Evolutionary conservation across 35 echinoderm and acorn worm genomes (phyloP), one percentile per base, ranked within the genome.

Genomic region (Strongylocentrotus purpuratus): DNA sequence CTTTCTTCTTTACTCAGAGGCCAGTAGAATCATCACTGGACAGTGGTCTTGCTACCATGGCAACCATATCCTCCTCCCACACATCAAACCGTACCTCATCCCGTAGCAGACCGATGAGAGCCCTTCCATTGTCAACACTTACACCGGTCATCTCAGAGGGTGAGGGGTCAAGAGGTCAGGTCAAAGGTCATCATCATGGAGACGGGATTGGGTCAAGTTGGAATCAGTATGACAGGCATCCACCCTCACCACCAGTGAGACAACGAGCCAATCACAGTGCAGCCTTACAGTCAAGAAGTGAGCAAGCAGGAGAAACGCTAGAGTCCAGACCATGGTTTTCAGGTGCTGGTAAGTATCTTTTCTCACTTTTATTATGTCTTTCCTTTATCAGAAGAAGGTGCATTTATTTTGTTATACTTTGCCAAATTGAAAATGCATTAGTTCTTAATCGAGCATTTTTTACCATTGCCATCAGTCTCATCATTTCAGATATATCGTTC

Each of bases 21-120:
- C 55, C 46, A 52, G 88, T 95, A 10, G 98, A 96, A 88, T 48
- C 96, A 14, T 98, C 98, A 2, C 59, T 98, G 2, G 98, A 99
- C 90, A 99, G 98, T 90, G 98, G 98, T 46, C 89, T 95, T 85
- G 98, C 96, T 47, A 98, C 98, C 96, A 99, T 99, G 97, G 98
- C 97, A 94, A 99, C 97, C 7, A n/a, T 92, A 41, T 97, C 98
- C 33, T 92, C 96, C n/a, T 98, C 85, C 28, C 94, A 94, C 92
- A 46, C n/a, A 4, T 18, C 94, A 32, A 95, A 89, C 65, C 92
- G 92, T 11, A 15, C 92, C 4, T 96, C 97, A 17, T 97, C 98
- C 28, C 94, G 98, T 28, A 95, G 60, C 52, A 92, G 96, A 85
- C 98, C 98, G 5, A 96, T 99, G 95, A 97, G 95, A 95, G 98